Evolutionary conservation across 2,113 vertebrate genomes (phyloP).

Genomic region (Climacteris rufus): DNA sequence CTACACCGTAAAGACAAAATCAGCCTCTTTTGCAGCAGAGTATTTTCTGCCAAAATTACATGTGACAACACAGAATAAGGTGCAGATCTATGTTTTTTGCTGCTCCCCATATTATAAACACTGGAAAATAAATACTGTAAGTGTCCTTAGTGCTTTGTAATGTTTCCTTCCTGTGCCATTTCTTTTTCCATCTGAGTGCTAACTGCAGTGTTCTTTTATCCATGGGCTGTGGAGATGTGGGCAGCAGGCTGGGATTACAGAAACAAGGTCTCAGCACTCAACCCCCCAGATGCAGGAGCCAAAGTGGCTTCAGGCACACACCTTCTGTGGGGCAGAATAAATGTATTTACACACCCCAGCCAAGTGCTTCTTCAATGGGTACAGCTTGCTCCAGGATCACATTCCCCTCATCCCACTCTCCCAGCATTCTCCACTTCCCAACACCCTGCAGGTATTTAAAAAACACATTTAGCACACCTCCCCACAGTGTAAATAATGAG

Average conservation of each 20-base stretch:
- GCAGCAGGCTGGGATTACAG: neutral
- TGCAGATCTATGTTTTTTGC: neutral
- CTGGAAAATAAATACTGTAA: neutral
- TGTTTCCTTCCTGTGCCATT: neutral
- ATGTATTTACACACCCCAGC: neutral
- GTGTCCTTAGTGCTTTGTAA: neutral
- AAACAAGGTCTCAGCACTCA: neutral
- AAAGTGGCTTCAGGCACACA: neutral
- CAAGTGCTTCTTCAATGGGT: neutral
- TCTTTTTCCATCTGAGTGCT: neutral
- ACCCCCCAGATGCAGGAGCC: neutral
- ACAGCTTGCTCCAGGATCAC: neutral
- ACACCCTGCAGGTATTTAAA: neutral
- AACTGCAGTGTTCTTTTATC: neutral
- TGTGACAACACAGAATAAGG: neutral
- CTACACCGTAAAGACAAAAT: neutral
- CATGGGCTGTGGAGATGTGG: fast-evolving
- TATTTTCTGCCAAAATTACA: neutral
- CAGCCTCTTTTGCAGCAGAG: neutral
- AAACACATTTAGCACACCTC: neutral
- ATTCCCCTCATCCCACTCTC: neutral
- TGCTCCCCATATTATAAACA: neutral
- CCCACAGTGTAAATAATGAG: neutral
- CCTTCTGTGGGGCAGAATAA: neutral
- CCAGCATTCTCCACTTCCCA: neutral